phyloP scores from a whole-genome alignment of 2,113 vertebrate genomes.

The Hippopotamus amphibius region DNA sequence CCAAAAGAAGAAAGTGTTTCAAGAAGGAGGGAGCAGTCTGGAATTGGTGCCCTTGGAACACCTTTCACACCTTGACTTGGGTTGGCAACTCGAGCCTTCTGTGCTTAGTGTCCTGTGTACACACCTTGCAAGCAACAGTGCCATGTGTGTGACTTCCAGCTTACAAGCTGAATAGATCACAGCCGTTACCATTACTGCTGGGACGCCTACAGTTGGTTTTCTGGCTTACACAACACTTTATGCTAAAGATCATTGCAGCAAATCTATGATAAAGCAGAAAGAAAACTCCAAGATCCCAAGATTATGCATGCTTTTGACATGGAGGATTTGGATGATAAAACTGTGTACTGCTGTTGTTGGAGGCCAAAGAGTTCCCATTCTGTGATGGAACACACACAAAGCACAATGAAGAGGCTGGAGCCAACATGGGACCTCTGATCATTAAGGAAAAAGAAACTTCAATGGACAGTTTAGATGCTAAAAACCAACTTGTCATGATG shows the following conservation, averaged over 20 bases:
- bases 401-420: slow-evolving; percentile 92
- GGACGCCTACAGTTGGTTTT: not conserved
- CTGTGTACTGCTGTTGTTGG: not conserved
- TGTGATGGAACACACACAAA: slow-evolving; percentile 92
- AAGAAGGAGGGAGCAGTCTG: not conserved
- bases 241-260: not conserved
- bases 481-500: slow-evolving; percentile 62
- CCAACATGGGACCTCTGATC: slow-evolving; percentile 93
- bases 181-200: not conserved
- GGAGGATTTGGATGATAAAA: not conserved
- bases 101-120: not conserved
- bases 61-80: not conserved
- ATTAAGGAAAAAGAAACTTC: slow-evolving; percentile 92
- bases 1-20: not conserved
- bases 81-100: not conserved
- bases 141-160: not conserved
- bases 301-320: not conserved
- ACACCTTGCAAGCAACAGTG: accelerated
- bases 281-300: not conserved
- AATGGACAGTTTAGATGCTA: slow-evolving; percentile 67
- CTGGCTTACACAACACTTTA: not conserved
- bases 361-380: slow-evolving; percentile 87
- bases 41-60: accelerated
- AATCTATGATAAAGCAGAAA: not conserved
- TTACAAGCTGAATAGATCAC: not conserved